A percentile compares a stretch with the other conserved stretches of the same genome.
Evolutionary conservation across 2,797 vertebrate genomes (phyloP).

Genomic region (Cryptoblepharus egeriae): DNA sequence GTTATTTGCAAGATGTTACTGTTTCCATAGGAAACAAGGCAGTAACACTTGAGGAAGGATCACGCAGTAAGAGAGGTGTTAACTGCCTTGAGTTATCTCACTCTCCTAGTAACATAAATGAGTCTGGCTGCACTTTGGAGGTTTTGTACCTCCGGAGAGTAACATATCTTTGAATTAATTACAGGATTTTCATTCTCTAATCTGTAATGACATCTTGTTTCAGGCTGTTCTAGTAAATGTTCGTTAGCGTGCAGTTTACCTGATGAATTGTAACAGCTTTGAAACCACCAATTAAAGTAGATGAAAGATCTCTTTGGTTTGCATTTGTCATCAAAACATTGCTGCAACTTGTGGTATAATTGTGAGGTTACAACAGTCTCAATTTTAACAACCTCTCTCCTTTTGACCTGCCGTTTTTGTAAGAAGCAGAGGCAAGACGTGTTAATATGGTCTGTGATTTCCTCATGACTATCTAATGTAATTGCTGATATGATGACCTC

Average conservation of each 20-base stretch:
- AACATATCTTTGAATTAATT: slow-evolving; percentile 32
- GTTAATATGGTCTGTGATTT: background rate
- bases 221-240: slow-evolving; percentile 51
- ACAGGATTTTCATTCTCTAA: slow-evolving; percentile 16
- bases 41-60: background rate
- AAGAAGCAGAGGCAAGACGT: background rate
- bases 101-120: slow-evolving; percentile 11
- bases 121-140: background rate
- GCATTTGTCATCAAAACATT: background rate
- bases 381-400: background rate
- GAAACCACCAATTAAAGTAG: background rate
- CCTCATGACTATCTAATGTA: background rate
- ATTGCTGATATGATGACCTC: background rate
- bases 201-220: slow-evolving; percentile 48
- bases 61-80: background rate
- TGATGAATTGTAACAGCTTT: slow-evolving; percentile 43
- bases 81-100: background rate
- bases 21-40: background rate
- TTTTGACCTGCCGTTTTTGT: background rate
- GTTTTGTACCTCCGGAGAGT: slow-evolving; percentile 2
- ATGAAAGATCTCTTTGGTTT: background rate
- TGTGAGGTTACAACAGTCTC: no score
- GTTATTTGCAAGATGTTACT: background rate
- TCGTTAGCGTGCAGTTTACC: slow-evolving; percentile 55
- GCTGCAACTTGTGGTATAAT: background rate